phyloP scores from a whole-genome alignment of 2,888 invertebrate species.

The Seira sanloemensis region DNA sequence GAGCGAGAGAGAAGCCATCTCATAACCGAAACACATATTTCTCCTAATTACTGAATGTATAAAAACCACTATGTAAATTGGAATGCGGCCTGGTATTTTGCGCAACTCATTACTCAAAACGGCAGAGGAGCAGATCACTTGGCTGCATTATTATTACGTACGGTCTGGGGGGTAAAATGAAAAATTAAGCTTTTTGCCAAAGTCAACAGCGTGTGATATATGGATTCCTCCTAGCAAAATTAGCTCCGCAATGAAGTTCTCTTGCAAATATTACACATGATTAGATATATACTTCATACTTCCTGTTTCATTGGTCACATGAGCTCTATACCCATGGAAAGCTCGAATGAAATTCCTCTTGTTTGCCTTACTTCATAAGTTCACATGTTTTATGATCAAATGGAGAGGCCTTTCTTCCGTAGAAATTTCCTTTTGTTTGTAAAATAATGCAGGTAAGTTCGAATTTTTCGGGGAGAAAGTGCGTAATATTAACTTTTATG shows the following conservation, averaged over 20 bases:
- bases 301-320: neutral
- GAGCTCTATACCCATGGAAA: neutral
- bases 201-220: neutral
- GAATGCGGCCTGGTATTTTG: neutral
- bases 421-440: too few species aligned
- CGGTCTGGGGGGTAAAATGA: neutral
- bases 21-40: neutral
- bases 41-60: neutral
- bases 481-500: neutral
- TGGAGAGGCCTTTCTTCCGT: neutral
- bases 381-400: neutral
- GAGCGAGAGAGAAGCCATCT: neutral
- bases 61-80: neutral
- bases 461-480: neutral
- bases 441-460: too few species aligned
- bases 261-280: neutral
- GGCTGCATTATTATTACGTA: neutral
- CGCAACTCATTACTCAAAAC: neutral
- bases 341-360: neutral
- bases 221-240: neutral
- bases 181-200: neutral
- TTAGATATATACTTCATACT: neutral
- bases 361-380: neutral
- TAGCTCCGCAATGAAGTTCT: too few species aligned
- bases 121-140: too few species aligned